phyloP scores from a whole-genome alignment of 2,888 invertebrate genomes.

The Synergus gifuensis region DNA sequence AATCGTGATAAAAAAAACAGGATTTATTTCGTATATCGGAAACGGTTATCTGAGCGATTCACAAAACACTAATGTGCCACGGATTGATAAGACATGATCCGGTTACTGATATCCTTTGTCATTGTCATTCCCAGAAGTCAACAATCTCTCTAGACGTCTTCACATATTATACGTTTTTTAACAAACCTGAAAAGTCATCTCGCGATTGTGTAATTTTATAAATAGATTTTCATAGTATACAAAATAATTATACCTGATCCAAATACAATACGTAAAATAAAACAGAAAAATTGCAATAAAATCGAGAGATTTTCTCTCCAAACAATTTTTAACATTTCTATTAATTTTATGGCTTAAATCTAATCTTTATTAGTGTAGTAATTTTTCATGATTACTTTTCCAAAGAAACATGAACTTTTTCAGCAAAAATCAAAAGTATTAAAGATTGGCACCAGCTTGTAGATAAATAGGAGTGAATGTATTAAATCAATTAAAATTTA shows the following conservation, averaged over 20 bases:
- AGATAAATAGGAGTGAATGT: conserved; percentile 61
- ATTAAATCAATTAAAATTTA: conserved; percentile 67
- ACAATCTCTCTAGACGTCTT: conserved; percentile 6
- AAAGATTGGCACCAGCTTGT: conserved; percentile 60
- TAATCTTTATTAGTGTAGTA: not conserved
- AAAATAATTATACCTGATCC: no score
- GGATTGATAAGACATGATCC: conserved; percentile 35
- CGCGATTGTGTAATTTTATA: not conserved
- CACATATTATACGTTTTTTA: not conserved
- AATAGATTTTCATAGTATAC: not conserved
- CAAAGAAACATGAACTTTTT: not conserved
- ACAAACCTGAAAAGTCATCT: not conserved
- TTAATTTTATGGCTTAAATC: not conserved
- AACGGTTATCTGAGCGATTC: conserved; percentile 39
- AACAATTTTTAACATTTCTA: no score
- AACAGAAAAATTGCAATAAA: no score
- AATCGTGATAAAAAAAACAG: conserved; percentile 38
- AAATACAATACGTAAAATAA: no score
- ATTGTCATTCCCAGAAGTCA: conserved; percentile 29
- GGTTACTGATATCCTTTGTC: conserved; percentile 38
- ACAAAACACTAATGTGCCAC: conserved; percentile 40
- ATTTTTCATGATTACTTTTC: not conserved
- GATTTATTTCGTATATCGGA: conserved; percentile 41
- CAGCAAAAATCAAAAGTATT: conserved; percentile 58
- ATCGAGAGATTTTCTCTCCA: no score